Percentiles rank a stretch among this genome's conserved stretches.
Conservation (phyloP, 2,113 vertebrate species). For the Halichoerus grypus region DNA sequence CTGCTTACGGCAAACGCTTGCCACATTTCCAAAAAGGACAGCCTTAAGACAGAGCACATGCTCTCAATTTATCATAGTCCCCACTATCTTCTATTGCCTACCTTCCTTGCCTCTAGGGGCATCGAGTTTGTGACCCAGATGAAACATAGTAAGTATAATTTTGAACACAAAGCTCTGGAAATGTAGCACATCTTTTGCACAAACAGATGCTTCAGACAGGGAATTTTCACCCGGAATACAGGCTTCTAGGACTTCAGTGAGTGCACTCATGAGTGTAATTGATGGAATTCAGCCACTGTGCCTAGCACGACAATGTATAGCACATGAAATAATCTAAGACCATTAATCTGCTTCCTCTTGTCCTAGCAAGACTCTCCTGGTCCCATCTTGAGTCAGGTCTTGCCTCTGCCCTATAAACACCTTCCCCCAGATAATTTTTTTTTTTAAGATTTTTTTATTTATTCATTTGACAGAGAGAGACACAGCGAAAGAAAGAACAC, state of each 20-base stretch:
- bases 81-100: not conserved
- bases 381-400: not conserved
- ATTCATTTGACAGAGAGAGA: too few relatives aligned
- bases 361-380: not conserved
- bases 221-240: not conserved
- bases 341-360: not conserved
- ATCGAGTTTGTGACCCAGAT: not conserved
- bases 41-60: not conserved
- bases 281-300: not conserved
- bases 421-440: not conserved
- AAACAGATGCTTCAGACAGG: not conserved
- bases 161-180: not conserved
- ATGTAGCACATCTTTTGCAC: constrained; percentile 22
- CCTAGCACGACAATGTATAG: not conserved
- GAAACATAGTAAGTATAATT: not conserved
- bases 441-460: too few relatives aligned
- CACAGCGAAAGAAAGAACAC: too few relatives aligned
- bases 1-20: not conserved
- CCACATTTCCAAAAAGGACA: not conserved
- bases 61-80: not conserved
- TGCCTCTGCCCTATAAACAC: not conserved
- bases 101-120: not conserved
- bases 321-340: constrained; percentile 7
- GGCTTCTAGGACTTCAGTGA: not conserved
- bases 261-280: not conserved